These are phyloP conservation scores for Heterocephalus glaber DNA, from an alignment of 2,113 vertebrate species.

Conservation along the genomic window DNA sequence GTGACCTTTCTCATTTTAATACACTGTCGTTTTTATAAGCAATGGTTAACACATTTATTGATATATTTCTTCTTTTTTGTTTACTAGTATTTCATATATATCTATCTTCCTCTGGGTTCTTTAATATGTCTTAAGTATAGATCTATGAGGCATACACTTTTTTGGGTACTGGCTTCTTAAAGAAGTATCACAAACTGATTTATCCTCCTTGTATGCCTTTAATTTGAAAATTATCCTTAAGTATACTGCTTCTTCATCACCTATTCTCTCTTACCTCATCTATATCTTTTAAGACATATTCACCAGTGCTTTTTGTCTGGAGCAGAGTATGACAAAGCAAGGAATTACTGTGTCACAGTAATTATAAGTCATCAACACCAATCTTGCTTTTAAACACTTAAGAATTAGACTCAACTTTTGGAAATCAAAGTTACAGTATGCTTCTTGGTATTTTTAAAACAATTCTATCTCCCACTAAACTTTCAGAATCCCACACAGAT, in stretches of 20 bases:
- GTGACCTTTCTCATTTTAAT: not conserved
- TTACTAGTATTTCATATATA: not conserved
- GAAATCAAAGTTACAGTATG: conserved; percentile 18
- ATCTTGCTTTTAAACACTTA: not conserved
- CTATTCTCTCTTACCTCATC: not conserved
- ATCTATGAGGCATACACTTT: not conserved
- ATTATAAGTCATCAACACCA: not conserved
- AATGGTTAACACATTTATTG: not conserved
- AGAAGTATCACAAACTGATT: not conserved
- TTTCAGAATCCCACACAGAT: not conserved
- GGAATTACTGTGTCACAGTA: conserved; percentile 4
- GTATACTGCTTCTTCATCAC: not conserved
- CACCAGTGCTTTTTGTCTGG: not conserved
- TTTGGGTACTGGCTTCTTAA: not conserved
- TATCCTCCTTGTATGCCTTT: not conserved
- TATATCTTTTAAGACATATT: not conserved
- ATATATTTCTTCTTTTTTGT: not conserved
- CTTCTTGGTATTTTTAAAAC: not conserved
- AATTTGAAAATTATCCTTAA: conserved; percentile 38
- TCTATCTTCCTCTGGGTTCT: not conserved
- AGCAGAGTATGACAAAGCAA: conserved; percentile 10
- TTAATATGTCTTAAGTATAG: not conserved
- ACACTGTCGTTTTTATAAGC: not conserved
- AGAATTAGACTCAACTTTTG: not conserved
- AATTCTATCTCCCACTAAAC: not conserved